These are phyloP conservation scores for Temnothorax longispinosus DNA, from an alignment of 1,140 invertebrate genomes.

Conservation along the genomic window DNA sequence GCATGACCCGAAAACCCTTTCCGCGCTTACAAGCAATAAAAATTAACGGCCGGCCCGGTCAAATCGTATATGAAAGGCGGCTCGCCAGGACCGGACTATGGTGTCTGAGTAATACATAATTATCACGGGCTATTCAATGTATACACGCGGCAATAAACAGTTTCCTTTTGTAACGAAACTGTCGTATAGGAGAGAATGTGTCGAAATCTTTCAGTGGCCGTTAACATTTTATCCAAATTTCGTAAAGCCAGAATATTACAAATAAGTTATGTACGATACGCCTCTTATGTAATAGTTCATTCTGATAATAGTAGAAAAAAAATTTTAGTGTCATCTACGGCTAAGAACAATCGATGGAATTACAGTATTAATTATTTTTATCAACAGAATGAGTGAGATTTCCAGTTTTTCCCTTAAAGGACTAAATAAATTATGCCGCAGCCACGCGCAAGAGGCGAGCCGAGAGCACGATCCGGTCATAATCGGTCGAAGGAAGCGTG, in stretches of 20 bases:
- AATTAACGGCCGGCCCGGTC: slow-evolving; percentile 69
- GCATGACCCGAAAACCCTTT: slow-evolving; percentile 65
- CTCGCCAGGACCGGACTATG: slow-evolving; percentile 57
- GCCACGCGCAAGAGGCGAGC: slow-evolving; percentile 13
- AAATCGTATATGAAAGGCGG: slow-evolving; percentile 76
- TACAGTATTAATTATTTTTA: background rate
- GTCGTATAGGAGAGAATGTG: slow-evolving; percentile 36
- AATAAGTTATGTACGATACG: background rate
- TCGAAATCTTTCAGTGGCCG: slow-evolving; percentile 10
- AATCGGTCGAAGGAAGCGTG: slow-evolving; percentile 24
- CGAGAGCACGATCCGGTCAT: background rate
- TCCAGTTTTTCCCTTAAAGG: background rate
- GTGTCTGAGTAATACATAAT: slow-evolving; percentile 73
- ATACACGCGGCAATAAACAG: slow-evolving; percentile 52
- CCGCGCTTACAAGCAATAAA: slow-evolving; percentile 73
- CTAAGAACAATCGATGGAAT: background rate
- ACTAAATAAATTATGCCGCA: background rate
- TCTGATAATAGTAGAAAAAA: background rate
- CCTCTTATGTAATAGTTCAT: background rate
- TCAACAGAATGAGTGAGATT: background rate
- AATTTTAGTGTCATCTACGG: background rate
- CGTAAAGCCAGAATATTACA: background rate
- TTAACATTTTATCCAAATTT: slow-evolving; percentile 36
- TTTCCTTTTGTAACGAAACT: slow-evolving; percentile 20
- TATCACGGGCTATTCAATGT: slow-evolving; percentile 55